Conservation (phyloP, 2,113 vertebrate species). For the Phodopus roborovskii region DNA sequence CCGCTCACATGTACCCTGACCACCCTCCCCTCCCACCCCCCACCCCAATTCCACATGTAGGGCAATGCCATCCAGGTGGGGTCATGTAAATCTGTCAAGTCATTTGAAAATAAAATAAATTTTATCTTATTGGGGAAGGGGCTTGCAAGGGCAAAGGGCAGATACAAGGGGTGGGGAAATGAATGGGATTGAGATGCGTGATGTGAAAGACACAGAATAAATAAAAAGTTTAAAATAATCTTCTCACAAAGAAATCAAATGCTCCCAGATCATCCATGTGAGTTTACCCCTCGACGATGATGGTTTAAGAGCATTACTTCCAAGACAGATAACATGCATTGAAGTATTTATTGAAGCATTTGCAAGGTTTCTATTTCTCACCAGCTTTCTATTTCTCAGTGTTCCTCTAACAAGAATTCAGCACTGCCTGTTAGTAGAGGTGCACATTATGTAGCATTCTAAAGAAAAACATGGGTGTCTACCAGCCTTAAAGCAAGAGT, state of each 20-base stretch:
- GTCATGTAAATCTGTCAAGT: no score
- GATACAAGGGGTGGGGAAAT: background rate
- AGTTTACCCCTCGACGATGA: background rate
- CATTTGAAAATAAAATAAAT: no score
- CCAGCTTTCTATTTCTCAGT: constrained; percentile 27
- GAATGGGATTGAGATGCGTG: background rate
- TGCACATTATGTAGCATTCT: background rate
- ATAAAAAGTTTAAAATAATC: background rate
- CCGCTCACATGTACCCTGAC: no score
- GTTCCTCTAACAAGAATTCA: constrained; percentile 13
- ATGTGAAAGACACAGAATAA: background rate
- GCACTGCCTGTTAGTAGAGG: background rate
- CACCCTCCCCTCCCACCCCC: no score
- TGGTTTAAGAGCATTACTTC: background rate
- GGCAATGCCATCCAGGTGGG: no score
- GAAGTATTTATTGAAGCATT: constrained; percentile 52
- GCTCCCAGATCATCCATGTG: background rate
- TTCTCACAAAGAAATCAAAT: background rate
- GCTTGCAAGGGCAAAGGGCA: background rate
- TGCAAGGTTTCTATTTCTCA: constrained; percentile 22
- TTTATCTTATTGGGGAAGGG: background rate
- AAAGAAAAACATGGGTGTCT: constrained; percentile 48
- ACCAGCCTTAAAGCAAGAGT: constrained; percentile 34
- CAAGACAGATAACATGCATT: background rate
- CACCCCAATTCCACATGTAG: no score